These are phyloP conservation scores for Eulimnadia texana DNA, from an alignment of 1,140 invertebrate genomes.

Conservation along the genomic window DNA sequence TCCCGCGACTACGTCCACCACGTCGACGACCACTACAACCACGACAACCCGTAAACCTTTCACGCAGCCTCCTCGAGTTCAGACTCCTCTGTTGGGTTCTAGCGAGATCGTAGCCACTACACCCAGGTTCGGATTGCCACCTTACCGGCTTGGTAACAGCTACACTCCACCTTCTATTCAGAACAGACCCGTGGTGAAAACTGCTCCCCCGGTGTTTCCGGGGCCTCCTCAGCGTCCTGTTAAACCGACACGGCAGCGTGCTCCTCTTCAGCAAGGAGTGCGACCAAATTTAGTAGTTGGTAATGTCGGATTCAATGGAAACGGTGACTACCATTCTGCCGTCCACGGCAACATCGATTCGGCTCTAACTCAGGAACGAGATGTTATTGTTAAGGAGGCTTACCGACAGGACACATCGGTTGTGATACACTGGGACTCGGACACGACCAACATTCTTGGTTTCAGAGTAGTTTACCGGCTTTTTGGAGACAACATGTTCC, in stretches of 20 bases:
- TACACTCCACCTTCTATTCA: conserved; percentile 1
- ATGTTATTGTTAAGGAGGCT: conserved; percentile 70
- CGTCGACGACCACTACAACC: conserved; percentile 21
- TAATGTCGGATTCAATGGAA: background rate
- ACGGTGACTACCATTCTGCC: conserved; percentile 25
- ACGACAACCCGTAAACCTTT: conserved; percentile 15
- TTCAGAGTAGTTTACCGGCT: conserved; percentile 77
- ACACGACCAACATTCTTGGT: conserved; percentile 64
- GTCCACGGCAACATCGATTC: conserved; percentile 18
- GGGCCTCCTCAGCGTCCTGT: background rate
- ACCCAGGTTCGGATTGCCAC: conserved; percentile 1
- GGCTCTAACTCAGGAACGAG: conserved; percentile 33
- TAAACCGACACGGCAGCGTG: background rate
- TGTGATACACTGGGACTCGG: conserved; percentile 80
- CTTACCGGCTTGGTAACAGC: background rate
- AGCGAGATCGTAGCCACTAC: background rate
- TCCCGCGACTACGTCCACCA: conserved; percentile 23
- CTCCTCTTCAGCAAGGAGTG: background rate
- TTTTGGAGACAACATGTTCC: conserved; percentile 78
- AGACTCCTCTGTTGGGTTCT: conserved; percentile 20
- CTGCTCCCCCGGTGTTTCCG: background rate
- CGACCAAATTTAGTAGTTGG: conserved; percentile 2
- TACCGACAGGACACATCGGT: conserved; percentile 72
- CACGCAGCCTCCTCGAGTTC: background rate
- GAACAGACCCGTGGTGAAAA: background rate